Evolutionary conservation across 2,113 vertebrate species (phyloP).

Genomic region (Thomomys bottae): DNA sequence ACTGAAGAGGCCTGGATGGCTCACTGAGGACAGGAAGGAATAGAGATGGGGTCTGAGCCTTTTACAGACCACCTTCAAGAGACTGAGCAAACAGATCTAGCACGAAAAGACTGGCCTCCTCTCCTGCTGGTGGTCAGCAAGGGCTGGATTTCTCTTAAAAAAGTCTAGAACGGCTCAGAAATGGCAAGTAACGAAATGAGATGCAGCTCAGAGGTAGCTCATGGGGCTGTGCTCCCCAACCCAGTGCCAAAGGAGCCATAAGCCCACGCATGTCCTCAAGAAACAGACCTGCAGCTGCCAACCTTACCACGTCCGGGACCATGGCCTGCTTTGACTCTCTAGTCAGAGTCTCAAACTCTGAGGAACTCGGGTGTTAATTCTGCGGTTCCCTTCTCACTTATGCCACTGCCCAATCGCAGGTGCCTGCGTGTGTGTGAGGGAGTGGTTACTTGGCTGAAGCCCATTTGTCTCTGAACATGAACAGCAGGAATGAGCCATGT

Average conservation of each 20-base stretch:
- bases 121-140: not conserved
- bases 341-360: not conserved
- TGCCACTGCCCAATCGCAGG: not conserved
- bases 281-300: accelerated
- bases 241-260: no score
- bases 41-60: not conserved
- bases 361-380: not conserved
- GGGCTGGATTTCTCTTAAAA: not conserved
- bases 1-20: not conserved
- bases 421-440: no score
- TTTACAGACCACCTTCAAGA: not conserved
- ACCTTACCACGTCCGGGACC: accelerated
- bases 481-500: accelerated
- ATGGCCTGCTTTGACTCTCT: not conserved
- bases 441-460: not conserved
- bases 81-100: not conserved
- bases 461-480: no score
- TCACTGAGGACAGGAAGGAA: no score
- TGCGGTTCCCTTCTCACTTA: not conserved
- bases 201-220: no score
- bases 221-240: not conserved
- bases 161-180: not conserved
- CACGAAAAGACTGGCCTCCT: not conserved
- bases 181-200: not conserved
- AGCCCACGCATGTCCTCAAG: not conserved